Evolutionary conservation across 1,140 invertebrate species (phyloP).

Genomic region (Heliconius hewitsoni): DNA sequence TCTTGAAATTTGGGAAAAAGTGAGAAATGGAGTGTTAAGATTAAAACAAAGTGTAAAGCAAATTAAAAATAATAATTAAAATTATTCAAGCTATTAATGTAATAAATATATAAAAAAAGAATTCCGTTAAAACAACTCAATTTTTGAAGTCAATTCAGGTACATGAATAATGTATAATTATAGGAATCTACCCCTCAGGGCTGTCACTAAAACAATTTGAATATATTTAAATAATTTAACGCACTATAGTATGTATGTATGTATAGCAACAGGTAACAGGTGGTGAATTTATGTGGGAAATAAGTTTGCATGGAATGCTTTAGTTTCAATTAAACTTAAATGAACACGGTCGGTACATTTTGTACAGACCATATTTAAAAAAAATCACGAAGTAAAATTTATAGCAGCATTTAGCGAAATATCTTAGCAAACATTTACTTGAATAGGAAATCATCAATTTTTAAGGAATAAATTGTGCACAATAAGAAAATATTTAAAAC

Average conservation of each 20-base stretch:
- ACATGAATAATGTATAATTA: slow-evolving; percentile 24
- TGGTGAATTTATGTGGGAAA: slow-evolving; percentile 65
- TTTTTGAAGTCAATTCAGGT: not conserved
- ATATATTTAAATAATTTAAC: slow-evolving; percentile 55
- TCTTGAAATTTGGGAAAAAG: too few species aligned
- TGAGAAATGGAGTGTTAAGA: too few species aligned
- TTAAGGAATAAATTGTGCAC: too few species aligned
- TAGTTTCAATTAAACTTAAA: slow-evolving; percentile 5
- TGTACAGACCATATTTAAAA: too few species aligned
- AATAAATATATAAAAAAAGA: not conserved
- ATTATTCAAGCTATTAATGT: too few species aligned
- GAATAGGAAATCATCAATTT: too few species aligned
- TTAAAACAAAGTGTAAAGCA: too few species aligned
- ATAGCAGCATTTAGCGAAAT: too few species aligned
- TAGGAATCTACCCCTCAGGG: slow-evolving; percentile 35
- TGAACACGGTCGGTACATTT: not conserved
- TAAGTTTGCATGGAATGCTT: slow-evolving; percentile 13
- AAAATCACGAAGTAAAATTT: not conserved
- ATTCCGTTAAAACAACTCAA: slow-evolving; percentile 12
- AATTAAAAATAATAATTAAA: too few species aligned
- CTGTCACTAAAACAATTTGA: slow-evolving; percentile 51
- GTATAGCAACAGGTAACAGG: slow-evolving; percentile 49
- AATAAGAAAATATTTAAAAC: too few species aligned
- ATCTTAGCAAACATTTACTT: too few species aligned
- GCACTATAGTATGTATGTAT: slow-evolving; percentile 20